phyloP scores from a whole-genome alignment of 2,888 invertebrate genomes.

The Psylliodes chrysocephalus region DNA sequence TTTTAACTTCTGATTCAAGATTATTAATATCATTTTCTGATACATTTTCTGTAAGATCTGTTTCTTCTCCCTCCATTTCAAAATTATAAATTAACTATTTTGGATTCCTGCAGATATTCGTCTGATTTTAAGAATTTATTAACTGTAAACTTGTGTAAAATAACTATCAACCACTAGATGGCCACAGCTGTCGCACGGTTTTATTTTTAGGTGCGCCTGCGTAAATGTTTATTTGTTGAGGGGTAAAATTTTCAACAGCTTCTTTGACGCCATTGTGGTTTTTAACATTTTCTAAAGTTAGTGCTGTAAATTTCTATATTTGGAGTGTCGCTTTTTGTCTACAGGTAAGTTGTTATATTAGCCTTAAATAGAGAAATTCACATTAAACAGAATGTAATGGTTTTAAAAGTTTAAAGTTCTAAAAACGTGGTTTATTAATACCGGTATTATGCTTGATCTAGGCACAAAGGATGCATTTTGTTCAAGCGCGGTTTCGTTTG shows the following conservation, averaged over 20 bases:
- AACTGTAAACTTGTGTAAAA: neutral
- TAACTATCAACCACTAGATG: neutral
- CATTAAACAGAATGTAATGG: neutral
- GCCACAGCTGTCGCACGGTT: neutral
- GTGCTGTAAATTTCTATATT: conserved; percentile 35
- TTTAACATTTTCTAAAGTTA: conserved; percentile 22
- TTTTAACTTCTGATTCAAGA: conserved; percentile 19
- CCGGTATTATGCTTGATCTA: conserved; percentile 24
- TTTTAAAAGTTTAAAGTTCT: neutral
- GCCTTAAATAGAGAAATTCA: neutral
- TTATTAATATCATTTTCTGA: conserved; percentile 14
- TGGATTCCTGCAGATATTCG: no score
- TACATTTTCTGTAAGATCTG: conserved; percentile 4
- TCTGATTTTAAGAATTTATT: no score
- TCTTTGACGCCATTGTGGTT: conserved; percentile 48
- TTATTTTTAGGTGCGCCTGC: neutral
- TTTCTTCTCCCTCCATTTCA: neutral
- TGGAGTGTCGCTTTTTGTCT: conserved; percentile 13
- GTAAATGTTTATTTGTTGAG: neutral
- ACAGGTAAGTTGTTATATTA: conserved; percentile 30
- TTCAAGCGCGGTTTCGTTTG: neutral
- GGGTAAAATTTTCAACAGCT: conserved; percentile 12
- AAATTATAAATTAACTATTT: no score
- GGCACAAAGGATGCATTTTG: neutral
- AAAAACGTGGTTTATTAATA: conserved; percentile 21